These are phyloP conservation scores for Macrostomum lignano DNA, from an alignment of 1,140 invertebrate genomes.

Conservation along the genomic window DNA sequence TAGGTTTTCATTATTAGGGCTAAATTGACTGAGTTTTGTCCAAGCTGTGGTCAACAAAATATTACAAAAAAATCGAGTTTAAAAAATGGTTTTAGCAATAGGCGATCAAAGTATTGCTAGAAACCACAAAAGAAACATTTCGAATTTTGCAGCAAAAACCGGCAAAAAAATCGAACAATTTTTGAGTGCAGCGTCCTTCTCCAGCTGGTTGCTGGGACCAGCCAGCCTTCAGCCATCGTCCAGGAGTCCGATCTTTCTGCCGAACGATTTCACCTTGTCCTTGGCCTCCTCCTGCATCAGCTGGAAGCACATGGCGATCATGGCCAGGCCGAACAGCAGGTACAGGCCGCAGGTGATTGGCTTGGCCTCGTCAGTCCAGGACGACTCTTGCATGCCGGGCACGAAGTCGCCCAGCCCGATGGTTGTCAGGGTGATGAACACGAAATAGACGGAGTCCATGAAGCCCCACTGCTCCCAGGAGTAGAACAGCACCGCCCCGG, in stretches of 20 bases:
- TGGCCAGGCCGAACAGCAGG: constrained; percentile 50
- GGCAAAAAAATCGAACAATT: no score
- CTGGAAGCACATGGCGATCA: constrained; percentile 70
- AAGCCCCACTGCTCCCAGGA: constrained; percentile 50
- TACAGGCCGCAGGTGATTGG: constrained; percentile 54
- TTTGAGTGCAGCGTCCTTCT: no score
- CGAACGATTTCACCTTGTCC: constrained; percentile 39
- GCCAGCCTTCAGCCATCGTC: no score
- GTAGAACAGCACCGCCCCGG: constrained; percentile 60
- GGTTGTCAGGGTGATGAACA: constrained; percentile 40
- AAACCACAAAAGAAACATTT: no score
- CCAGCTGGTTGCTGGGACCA: no score
- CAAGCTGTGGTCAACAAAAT: no score
- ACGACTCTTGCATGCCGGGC: constrained; percentile 30
- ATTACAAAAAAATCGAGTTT: no score
- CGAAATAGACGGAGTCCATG: constrained; percentile 66
- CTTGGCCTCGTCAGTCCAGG: constrained; percentile 14
- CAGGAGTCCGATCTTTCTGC: constrained; percentile 7
- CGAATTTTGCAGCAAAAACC: no score
- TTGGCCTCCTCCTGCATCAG: constrained; percentile 62
- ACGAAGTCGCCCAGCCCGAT: constrained; percentile 73
- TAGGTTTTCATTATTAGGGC: no score
- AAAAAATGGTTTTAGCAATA: no score
- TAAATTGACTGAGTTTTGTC: no score
- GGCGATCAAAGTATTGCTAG: no score